phyloP scores from a whole-genome alignment of 2,888 invertebrate genomes.

The Antheraea assamensis region DNA sequence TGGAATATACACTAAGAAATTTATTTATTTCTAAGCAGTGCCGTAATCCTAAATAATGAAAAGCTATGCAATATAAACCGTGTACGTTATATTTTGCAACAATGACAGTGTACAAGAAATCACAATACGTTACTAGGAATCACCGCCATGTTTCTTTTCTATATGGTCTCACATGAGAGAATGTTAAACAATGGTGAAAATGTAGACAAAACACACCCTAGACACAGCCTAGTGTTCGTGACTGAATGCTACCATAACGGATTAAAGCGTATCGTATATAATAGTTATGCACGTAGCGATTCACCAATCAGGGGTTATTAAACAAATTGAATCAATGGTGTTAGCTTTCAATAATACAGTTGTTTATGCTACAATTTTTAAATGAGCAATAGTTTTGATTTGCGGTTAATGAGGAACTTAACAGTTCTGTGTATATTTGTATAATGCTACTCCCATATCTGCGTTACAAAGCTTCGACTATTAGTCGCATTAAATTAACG shows the following conservation, averaged over 20 bases:
- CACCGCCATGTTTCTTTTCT: neutral
- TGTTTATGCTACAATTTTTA: too few species aligned
- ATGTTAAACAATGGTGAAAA: constrained; percentile 13
- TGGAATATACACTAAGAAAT: too few species aligned
- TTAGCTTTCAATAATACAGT: neutral
- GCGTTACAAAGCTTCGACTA: too few species aligned
- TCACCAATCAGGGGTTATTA: neutral
- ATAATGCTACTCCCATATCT: too few species aligned
- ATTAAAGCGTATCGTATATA: neutral
- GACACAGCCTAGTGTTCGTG: constrained; percentile 6
- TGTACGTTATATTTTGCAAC: neutral
- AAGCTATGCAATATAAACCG: neutral
- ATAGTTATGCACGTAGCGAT: neutral
- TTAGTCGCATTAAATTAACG: too few species aligned
- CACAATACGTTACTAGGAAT: neutral
- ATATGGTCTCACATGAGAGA: constrained; percentile 11
- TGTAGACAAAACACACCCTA: constrained; percentile 11
- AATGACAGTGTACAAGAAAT: neutral
- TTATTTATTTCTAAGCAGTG: too few species aligned
- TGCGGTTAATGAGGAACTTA: too few species aligned
- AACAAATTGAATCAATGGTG: neutral
- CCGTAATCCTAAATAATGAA: neutral
- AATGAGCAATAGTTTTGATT: too few species aligned
- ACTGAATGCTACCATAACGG: constrained; percentile 1
- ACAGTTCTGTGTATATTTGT: too few species aligned